Conservation (phyloP, 1,140 invertebrate species). For the Dryas iulia region DNA sequence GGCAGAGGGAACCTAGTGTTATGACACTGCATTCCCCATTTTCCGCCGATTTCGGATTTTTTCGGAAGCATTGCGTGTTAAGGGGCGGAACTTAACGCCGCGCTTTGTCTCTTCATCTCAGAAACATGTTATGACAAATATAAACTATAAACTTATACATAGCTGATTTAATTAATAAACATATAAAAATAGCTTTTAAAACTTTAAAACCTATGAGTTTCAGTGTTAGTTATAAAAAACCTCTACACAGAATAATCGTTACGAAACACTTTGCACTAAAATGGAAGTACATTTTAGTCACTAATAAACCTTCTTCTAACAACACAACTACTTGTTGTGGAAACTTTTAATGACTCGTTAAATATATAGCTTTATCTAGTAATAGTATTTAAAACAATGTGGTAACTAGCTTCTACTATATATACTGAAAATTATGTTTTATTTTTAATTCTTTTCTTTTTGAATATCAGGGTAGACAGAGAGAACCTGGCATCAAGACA, state of each 20-base stretch:
- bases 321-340: background rate
- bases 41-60: no score
- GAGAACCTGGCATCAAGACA: no score
- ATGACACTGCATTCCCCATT: no score
- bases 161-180: background rate
- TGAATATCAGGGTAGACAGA: no score
- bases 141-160: no score
- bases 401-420: background rate
- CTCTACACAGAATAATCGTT: background rate
- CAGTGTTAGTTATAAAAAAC: background rate
- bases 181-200: background rate
- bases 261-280: background rate
- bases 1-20: no score
- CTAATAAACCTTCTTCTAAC: background rate
- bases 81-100: no score
- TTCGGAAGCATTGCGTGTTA: no score
- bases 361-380: background rate
- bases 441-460: no score
- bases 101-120: no score
- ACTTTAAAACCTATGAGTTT: background rate
- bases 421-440: no score
- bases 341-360: background rate
- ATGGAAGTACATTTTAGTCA: background rate
- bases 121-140: no score
- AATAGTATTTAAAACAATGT: background rate